Conservation (phyloP, 2,888 invertebrate genomes). For the Beris chalybata region DNA sequence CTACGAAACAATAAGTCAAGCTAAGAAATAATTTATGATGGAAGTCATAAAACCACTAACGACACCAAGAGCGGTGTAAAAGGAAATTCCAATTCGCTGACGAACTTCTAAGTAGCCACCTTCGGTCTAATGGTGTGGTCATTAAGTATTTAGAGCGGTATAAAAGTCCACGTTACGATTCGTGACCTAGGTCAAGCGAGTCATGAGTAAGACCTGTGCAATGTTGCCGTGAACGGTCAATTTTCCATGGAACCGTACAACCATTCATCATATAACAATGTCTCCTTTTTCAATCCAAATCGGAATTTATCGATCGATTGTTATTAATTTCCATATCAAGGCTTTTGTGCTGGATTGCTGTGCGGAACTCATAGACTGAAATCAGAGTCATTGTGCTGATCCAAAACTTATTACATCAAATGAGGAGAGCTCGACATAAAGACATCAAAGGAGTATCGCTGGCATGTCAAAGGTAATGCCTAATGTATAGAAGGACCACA, state of each 20-base stretch:
- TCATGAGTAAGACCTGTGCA: conserved; percentile 29
- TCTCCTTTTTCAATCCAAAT: too few relatives aligned
- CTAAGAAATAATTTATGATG: conserved; percentile 14
- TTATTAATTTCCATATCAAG: conserved; percentile 31
- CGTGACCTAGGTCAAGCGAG: conserved; percentile 24
- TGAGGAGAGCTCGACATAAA: conserved; percentile 28
- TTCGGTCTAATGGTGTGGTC: conserved; percentile 22
- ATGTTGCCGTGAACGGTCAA: conserved; percentile 33
- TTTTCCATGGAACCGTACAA: conserved; percentile 15
- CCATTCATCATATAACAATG: too few relatives aligned
- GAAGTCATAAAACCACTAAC: neutral
- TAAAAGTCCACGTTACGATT: conserved; percentile 27
- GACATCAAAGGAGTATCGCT: conserved; percentile 36
- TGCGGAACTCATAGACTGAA: conserved; percentile 18
- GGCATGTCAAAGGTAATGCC: conserved; percentile 40
- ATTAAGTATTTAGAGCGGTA: conserved; percentile 33
- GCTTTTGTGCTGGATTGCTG: neutral
- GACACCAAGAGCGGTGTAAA: too few relatives aligned
- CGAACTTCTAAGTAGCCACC: neutral
- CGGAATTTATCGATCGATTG: conserved; percentile 3
- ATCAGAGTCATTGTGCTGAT: conserved; percentile 30
- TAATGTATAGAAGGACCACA: conserved; percentile 33
- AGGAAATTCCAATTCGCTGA: too few relatives aligned
- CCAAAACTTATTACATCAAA: conserved; percentile 34
- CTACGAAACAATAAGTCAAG: conserved; percentile 23